These are phyloP conservation scores for Idris sp. DNA, from an alignment of 1,140 invertebrate genomes.

Conservation along the genomic window DNA sequence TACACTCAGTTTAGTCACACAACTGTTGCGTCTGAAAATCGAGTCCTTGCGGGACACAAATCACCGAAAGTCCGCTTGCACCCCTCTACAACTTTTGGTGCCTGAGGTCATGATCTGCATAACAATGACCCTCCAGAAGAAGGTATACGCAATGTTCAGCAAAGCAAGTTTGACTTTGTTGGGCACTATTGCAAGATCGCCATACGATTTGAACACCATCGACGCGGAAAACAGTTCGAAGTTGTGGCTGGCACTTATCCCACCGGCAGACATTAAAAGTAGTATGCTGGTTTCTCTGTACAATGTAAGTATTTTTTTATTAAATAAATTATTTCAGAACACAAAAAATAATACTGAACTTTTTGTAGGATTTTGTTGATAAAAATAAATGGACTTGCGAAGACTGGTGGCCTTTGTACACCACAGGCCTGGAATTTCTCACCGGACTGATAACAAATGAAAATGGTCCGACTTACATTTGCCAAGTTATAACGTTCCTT, in stretches of 20 bases:
- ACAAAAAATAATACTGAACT: too few species aligned
- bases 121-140: slow-evolving; percentile 70
- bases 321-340: too few species aligned
- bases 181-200: slow-evolving; percentile 66
- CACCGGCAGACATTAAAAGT: slow-evolving; percentile 71
- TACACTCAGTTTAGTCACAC: slow-evolving; percentile 70
- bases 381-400: slow-evolving; percentile 73
- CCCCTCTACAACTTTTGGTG: slow-evolving; percentile 70
- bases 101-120: slow-evolving; percentile 71
- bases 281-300: slow-evolving; percentile 73
- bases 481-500: slow-evolving; percentile 67
- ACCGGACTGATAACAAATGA: slow-evolving; percentile 69
- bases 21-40: slow-evolving; percentile 68
- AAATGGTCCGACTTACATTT: slow-evolving; percentile 61
- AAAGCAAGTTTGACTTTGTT: slow-evolving; percentile 70
- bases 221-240: slow-evolving; percentile 71
- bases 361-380: slow-evolving; percentile 62
- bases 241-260: slow-evolving; percentile 72
- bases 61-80: slow-evolving; percentile 59
- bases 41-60: slow-evolving; percentile 40
- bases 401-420: slow-evolving; percentile 76
- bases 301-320: slow-evolving; percentile 64
- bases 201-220: slow-evolving; percentile 65
- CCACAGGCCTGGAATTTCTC: slow-evolving; percentile 72
- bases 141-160: slow-evolving; percentile 71